Conservation (phyloP, 2,888 invertebrate genomes). For the Chrysopilus asiliformis region DNA sequence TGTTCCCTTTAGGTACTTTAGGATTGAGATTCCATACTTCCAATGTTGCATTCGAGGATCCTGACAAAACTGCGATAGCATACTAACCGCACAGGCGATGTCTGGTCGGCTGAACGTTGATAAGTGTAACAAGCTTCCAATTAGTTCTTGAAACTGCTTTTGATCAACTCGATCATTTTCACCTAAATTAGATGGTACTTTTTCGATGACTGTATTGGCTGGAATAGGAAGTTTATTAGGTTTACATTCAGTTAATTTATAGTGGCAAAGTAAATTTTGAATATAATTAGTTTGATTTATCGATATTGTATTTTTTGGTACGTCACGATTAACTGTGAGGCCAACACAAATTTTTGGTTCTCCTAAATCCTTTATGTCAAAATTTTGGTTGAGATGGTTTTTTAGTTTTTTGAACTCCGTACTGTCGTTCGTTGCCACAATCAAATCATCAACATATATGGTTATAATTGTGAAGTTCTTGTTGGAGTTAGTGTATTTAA, state of each 20-base stretch:
- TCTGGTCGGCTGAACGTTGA: slow-evolving; percentile 6
- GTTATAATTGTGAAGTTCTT: background rate
- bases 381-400: background rate
- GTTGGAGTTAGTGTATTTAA: background rate
- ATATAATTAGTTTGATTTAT: background rate
- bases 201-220: no score
- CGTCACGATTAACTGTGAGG: background rate
- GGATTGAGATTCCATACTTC: slow-evolving; percentile 3
- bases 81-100: slow-evolving; percentile 6
- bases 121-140: slow-evolving; percentile 10
- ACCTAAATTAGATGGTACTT: no score
- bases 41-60: slow-evolving; percentile 8
- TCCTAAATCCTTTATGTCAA: background rate
- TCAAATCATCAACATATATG: background rate
- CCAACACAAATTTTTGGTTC: background rate
- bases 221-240: no score
- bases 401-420: background rate
- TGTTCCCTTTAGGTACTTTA: slow-evolving; percentile 5
- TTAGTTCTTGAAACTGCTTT: slow-evolving; percentile 10
- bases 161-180: no score
- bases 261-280: background rate
- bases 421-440: background rate
- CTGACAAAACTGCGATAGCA: slow-evolving; percentile 4
- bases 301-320: background rate
- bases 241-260: no score